phyloP scores from a whole-genome alignment of 2,113 vertebrate genomes.

The Cynoglossus semilaevis region DNA sequence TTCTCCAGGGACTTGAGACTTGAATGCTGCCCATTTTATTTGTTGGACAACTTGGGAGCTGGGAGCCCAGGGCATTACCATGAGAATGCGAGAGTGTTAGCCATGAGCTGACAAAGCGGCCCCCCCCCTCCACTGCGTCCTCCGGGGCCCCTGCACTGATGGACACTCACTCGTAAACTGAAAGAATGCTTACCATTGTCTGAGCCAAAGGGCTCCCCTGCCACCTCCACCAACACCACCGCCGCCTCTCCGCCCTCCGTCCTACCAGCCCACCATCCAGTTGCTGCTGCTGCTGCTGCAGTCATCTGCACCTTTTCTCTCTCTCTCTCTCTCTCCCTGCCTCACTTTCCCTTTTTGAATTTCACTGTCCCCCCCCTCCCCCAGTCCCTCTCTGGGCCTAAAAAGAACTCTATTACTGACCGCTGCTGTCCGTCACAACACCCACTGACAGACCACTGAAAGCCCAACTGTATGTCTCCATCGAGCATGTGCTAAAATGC shows the following conservation, averaged over 20 bases:
- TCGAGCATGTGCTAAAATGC: slow-evolving; percentile 56
- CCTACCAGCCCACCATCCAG: slow-evolving; percentile 74
- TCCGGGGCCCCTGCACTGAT: slow-evolving; percentile 83
- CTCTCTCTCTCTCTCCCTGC: slow-evolving; percentile 33
- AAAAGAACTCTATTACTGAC: slow-evolving; percentile 74
- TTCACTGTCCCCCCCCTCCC: slow-evolving; percentile 45
- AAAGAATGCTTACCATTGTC: slow-evolving; percentile 91
- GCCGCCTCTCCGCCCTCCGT: slow-evolving; percentile 60
- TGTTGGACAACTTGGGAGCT: slow-evolving; percentile 91
- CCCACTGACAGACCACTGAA: slow-evolving; percentile 58
- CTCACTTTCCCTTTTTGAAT: slow-evolving; percentile 54
- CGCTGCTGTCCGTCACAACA: slow-evolving; percentile 64
- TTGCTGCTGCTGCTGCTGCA: slow-evolving; percentile 54
- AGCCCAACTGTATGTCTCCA: slow-evolving; percentile 70
- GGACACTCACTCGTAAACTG: slow-evolving; percentile 95
- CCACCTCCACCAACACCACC: slow-evolving; percentile 61
- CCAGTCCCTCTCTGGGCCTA: slow-evolving; percentile 51
- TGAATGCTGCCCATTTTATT: slow-evolving; percentile 96
- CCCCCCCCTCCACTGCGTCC: slow-evolving; percentile 76
- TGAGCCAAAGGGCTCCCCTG: slow-evolving; percentile 77
- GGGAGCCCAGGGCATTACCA: slow-evolving; percentile 89
- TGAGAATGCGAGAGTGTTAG: slow-evolving; percentile 89
- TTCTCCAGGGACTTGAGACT: slow-evolving; percentile 77
- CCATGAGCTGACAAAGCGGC: slow-evolving; percentile 92
- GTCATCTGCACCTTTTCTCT: slow-evolving; percentile 63